Evolutionary conservation across 2,888 invertebrate species (phyloP).

Genomic region (Crematogaster levior): DNA sequence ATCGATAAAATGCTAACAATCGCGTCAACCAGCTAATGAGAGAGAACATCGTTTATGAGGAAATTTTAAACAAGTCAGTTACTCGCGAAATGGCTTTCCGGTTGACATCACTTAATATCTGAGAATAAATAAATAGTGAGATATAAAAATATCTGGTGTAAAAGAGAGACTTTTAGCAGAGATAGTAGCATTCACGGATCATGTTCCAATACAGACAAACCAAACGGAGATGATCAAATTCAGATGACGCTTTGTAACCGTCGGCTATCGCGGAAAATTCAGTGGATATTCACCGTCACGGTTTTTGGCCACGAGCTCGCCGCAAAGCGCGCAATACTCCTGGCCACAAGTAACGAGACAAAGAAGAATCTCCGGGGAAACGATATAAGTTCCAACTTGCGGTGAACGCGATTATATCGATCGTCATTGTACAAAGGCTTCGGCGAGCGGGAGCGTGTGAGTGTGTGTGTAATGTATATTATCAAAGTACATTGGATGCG

Average conservation of each 20-base stretch:
- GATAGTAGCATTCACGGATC: neutral
- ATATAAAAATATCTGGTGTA: neutral
- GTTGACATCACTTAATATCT: neutral
- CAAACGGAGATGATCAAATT: conserved; percentile 12
- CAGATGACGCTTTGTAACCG: conserved; percentile 46
- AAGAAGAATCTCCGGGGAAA: conserved; percentile 59
- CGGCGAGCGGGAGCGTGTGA: conserved; percentile 26
- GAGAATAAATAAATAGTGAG: neutral
- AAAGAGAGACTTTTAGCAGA: neutral
- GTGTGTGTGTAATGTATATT: conserved; percentile 34
- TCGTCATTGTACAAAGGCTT: conserved; percentile 65
- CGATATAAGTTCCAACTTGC: conserved; percentile 64
- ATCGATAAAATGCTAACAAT: conserved; percentile 42
- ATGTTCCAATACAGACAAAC: neutral
- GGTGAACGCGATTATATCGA: conserved; percentile 70
- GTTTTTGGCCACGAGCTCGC: conserved; percentile 63
- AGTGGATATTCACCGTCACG: conserved; percentile 46
- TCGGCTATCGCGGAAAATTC: conserved; percentile 32
- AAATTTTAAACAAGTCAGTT: conserved; percentile 12
- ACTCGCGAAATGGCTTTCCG: neutral
- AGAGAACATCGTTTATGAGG: neutral
- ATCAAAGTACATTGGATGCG: conserved; percentile 57
- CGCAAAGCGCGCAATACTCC: conserved; percentile 50
- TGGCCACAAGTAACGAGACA: conserved; percentile 58
- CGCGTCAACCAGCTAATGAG: neutral